A percentile compares a stretch with the other conserved stretches of the same genome.
Conservation (phyloP, 2,113 vertebrate species). For the Pontoporia blainvillei region DNA sequence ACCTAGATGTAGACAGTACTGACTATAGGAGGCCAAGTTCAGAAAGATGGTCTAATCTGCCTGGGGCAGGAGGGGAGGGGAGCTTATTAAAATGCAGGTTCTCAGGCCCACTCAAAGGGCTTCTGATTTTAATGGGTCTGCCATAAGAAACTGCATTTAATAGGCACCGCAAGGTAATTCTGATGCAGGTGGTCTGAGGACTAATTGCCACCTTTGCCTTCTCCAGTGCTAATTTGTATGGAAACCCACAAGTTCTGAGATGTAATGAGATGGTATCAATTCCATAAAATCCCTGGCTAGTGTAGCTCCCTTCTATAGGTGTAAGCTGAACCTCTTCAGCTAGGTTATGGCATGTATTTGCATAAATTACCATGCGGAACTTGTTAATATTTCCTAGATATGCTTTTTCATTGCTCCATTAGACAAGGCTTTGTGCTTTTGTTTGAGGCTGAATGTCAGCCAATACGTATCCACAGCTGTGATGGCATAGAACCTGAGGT, state of each 20-base stretch:
- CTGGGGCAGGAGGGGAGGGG: fast-evolving
- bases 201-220: constrained; percentile 35
- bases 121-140: not conserved
- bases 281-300: constrained; percentile 71
- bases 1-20: not conserved
- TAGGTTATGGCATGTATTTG: constrained; percentile 81
- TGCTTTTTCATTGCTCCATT: constrained; percentile 74
- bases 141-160: not conserved
- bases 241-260: constrained; percentile 66
- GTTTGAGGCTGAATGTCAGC: constrained; percentile 80
- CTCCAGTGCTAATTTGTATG: constrained; percentile 59
- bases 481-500: constrained; percentile 61
- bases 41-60: not conserved
- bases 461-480: constrained; percentile 69
- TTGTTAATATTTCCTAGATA: constrained; percentile 80
- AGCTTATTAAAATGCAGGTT: constrained; percentile 21
- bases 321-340: constrained; percentile 74
- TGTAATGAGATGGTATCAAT: constrained; percentile 73
- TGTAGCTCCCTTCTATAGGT: constrained; percentile 66
- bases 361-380: constrained; percentile 84
- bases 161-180: not conserved
- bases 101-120: not conserved
- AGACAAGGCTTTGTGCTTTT: constrained; percentile 81
- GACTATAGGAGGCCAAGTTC: not conserved
- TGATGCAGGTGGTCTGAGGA: constrained; percentile 34